Evolutionary conservation across 2,113 vertebrate genomes (phyloP), one percentile per base, ranked within the genome.

Genomic region (Nerophis lumbriciformis): DNA sequence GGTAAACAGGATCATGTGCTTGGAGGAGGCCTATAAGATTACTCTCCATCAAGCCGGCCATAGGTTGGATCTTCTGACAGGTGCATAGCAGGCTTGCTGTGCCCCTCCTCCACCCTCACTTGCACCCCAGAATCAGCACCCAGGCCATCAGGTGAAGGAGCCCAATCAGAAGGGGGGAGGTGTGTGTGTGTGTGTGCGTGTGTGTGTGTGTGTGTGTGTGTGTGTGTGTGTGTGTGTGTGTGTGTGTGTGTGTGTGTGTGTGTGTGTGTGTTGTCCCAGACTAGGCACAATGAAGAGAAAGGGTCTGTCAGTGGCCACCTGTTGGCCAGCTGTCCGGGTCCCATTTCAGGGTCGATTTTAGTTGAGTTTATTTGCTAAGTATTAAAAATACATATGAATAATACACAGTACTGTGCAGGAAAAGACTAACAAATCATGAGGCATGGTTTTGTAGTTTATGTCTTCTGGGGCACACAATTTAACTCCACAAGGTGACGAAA

Each of bases 291-390:
- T 88, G 83, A 89, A 68, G 85, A 85, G 79, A 84, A 81, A 86
- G 73, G 80, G 86, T 79, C 85, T 86, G 79, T 84, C 85, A 90
- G 74, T 77, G 77, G 79, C 88, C 90, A 90, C 90, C 90, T 91
- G 90, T 87, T 88, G 83, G 59, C 83, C 89, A 90, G 90, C 89
- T 89, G 90, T 80, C 81, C 79, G 89, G 84, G 82, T 90, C 83
- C 77, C 77, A 65, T 90, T 91, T 90, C 89, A 89, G 85, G 77
- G 78, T 86, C 76, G 54, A 66, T 51, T 59, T 59, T 48, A 49
- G 12, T n/a, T 49, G 4, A n/a, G 15, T n/a, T 14, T 50, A 50
- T n/a, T n/a, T 50, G 14, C 14, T 9, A 12, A n/a, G 48, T 50
- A 4, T 12, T 2, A 51, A 51, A 19, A 51, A 39, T 49, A 5